phyloP scores from a whole-genome alignment of 2,797 vertebrate genomes.

The Allobates femoralis region DNA sequence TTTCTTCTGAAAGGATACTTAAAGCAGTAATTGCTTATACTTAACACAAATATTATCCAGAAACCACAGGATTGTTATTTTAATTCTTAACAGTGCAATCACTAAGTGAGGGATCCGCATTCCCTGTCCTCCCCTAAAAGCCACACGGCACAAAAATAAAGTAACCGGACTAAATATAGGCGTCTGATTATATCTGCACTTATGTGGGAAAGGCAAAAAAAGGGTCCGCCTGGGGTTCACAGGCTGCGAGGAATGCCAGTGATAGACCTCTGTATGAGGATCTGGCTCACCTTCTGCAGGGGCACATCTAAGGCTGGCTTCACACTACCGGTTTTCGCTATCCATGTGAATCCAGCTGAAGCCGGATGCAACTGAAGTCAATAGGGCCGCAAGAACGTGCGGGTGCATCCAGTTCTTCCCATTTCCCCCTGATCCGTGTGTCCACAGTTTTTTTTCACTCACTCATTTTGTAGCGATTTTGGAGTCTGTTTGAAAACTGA shows the following conservation, averaged over 20 bases:
- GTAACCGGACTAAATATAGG: conserved; percentile 41
- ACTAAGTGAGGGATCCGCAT: conserved; percentile 45
- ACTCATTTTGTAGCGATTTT: too few relatives aligned
- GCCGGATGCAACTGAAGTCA: too few relatives aligned
- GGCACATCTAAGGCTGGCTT: background rate
- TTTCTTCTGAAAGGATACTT: conserved; percentile 49
- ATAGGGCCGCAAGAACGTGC: too few relatives aligned
- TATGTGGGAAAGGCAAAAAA: conserved; percentile 14
- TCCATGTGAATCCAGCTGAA: too few relatives aligned
- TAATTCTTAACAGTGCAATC: conserved; percentile 37
- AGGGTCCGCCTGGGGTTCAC: background rate
- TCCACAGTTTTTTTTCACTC: too few relatives aligned
- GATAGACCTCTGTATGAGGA: background rate
- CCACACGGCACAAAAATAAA: conserved; percentile 26
- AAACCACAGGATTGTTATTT: conserved; percentile 54
- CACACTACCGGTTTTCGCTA: too few relatives aligned
- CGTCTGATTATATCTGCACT: conserved; percentile 40
- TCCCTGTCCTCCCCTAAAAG: conserved; percentile 31
- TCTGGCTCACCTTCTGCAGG: background rate
- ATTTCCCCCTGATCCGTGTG: too few relatives aligned
- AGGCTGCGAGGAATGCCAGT: background rate
- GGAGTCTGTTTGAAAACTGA: too few relatives aligned
- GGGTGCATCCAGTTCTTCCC: too few relatives aligned
- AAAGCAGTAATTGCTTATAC: conserved; percentile 52
- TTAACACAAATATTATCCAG: conserved; percentile 62